Conservation (phyloP, 2,888 invertebrate genomes). For the Nomada goodeniana region DNA sequence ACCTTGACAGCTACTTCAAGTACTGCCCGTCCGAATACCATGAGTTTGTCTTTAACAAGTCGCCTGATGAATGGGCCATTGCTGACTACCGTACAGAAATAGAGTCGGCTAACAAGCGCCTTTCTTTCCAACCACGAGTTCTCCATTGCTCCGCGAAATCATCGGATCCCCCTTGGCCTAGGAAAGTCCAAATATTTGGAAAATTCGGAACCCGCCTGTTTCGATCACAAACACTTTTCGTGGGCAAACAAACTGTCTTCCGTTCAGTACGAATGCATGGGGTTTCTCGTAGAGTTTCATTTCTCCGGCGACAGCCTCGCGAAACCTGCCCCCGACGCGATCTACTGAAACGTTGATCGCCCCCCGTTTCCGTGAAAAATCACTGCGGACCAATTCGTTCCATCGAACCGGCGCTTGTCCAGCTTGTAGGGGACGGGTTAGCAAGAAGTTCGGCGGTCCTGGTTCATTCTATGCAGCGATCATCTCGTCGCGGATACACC, state of each 20-base stretch:
- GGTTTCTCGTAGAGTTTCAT: no score
- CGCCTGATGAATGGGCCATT: conserved; percentile 78
- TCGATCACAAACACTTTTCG: background rate
- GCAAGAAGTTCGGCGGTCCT: conserved; percentile 75
- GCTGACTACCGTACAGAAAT: conserved; percentile 74
- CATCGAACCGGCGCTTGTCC: conserved; percentile 60
- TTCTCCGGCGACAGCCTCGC: background rate
- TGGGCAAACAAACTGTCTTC: conserved; percentile 16
- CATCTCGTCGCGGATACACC: conserved; percentile 68
- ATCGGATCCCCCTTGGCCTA: no score
- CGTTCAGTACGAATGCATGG: no score
- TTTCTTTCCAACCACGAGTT: conserved; percentile 34
- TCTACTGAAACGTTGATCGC: conserved; percentile 16
- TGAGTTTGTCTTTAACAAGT: conserved; percentile 75
- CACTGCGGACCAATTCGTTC: conserved; percentile 40
- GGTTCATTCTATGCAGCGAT: conserved; percentile 64
- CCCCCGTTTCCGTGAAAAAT: conserved; percentile 20
- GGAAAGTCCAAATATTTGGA: conserved; percentile 41
- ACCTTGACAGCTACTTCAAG: conserved; percentile 77
- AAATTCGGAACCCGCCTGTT: background rate
- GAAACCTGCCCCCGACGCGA: background rate
- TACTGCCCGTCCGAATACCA: conserved; percentile 72
- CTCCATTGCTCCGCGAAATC: background rate
- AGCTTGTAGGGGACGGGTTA: conserved; percentile 56
- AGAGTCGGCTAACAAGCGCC: conserved; percentile 52